A percentile compares a stretch with the other conserved stretches of the same genome.
Evolutionary conservation across 2,888 invertebrate genomes (phyloP).

Genomic region (Tillus elongatus): DNA sequence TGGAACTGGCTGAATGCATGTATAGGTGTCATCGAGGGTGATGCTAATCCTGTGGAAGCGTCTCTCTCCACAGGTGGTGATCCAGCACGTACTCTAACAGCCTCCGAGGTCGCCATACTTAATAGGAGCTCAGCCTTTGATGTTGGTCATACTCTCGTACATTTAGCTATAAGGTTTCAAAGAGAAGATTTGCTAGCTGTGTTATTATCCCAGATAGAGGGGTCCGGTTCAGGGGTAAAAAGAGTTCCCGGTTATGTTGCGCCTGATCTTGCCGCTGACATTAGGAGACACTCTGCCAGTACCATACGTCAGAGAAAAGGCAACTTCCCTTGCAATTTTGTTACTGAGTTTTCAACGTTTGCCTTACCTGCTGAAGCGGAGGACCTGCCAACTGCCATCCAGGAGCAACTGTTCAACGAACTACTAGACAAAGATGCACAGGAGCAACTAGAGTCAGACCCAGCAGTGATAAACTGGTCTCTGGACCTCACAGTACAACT

Average conservation of each 20-base stretch:
- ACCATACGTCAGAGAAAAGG: constrained; percentile 76
- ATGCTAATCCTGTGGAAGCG: constrained; percentile 76
- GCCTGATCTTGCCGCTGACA: constrained; percentile 84
- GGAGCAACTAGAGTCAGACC: constrained; percentile 75
- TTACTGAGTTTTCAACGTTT: constrained; percentile 87
- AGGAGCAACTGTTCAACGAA: constrained; percentile 87
- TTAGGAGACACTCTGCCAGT: constrained; percentile 78
- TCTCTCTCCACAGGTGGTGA: constrained; percentile 83
- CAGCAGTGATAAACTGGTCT: constrained; percentile 91
- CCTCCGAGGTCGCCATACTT: constrained; percentile 74
- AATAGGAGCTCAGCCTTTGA: constrained; percentile 88
- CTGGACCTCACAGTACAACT: constrained; percentile 72
- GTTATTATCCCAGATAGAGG: constrained; percentile 77
- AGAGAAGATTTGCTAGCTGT: constrained; percentile 87
- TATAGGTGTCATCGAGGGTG: constrained; percentile 82
- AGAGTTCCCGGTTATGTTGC: constrained; percentile 92
- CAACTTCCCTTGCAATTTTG: constrained; percentile 77
- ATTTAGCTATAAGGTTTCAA: constrained; percentile 88
- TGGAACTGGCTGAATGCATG: constrained; percentile 95
- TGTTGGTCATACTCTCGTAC: constrained; percentile 87
- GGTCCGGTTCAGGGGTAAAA: constrained; percentile 79
- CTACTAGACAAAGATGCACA: constrained; percentile 90
- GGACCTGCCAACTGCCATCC: constrained; percentile 80
- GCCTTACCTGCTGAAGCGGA: constrained; percentile 87
- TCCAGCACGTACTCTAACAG: constrained; percentile 76